Evolutionary conservation across 2,113 vertebrate genomes (phyloP), one percentile per base, ranked within the genome.

Genomic region (Chionodraco myersi): DNA sequence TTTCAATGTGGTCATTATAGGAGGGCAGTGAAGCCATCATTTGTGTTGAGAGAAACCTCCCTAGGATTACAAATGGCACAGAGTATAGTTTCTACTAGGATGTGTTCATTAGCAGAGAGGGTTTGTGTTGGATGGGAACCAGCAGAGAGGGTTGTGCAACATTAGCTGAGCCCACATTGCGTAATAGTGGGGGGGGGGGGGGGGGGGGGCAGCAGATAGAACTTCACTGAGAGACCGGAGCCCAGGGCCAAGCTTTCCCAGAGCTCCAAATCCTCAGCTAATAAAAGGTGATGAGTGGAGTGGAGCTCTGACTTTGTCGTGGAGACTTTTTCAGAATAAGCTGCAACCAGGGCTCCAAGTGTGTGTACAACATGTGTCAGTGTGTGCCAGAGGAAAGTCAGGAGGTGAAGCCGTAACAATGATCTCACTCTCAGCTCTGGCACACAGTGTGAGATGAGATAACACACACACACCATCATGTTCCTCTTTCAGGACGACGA

Each of bases 101-200:
- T 90, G 92, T 91, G 82, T 88, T 83, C 48, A 3, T 84, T 90
- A 86, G 89, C 92, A 69, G 76, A 69, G 79, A 36, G 84, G 77
- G 83, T 91, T 91, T 90, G 80, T 79, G 54, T 91, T 92, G 91
- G 90, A 90, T 6, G 3, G 2, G 41, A 47, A 84, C 84, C 91
- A 91, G 79, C 45, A 49, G 12, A 15, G 86, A 54, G 36, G 16
- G 52, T 89, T 91, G 86, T 10, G 77, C 87, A 92, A 91, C 10
- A 64, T 61, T n/a, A 36, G 60, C 72, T 80, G 82, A 87, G 72
- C 64, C 75, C 85, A 66, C 18, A 21, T 68, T 76, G 89, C 48
- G 10, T 70, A 78, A 83, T 80, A 63, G 74, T 54, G 67, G 71
- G 68, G 80, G 80, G 13, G 57, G 49, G 72, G 73, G 78, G 73